Conservation (phyloP, 2,113 vertebrate species). For the Tauraco erythrolophus region DNA sequence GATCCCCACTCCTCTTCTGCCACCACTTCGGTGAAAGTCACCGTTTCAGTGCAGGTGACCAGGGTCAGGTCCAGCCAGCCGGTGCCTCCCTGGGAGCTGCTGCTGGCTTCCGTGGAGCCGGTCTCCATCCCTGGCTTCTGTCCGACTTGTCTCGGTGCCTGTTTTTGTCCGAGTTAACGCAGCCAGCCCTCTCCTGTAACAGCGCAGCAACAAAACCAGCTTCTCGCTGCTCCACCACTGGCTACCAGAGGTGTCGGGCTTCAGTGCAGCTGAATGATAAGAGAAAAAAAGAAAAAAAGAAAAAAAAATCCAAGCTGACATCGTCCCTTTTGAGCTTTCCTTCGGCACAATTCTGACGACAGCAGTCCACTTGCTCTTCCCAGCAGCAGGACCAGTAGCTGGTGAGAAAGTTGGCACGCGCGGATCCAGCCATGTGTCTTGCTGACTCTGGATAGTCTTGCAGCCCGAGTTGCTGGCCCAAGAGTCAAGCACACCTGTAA, state of each 20-base stretch:
- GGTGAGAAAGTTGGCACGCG: neutral
- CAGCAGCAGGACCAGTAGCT: neutral
- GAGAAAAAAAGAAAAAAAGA: neutral
- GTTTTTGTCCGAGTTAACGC: constrained; percentile 17
- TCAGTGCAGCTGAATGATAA: constrained; percentile 54
- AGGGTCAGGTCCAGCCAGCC: constrained; percentile 27
- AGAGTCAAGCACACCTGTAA: neutral
- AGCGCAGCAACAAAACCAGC: neutral
- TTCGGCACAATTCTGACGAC: neutral
- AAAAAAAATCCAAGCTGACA: neutral
- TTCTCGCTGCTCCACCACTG: constrained; percentile 47
- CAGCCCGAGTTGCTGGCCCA: neutral
- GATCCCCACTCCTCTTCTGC: constrained; percentile 75
- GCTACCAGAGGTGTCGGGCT: constrained; percentile 56
- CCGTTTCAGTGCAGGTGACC: constrained; percentile 53
- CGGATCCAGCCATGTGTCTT: neutral
- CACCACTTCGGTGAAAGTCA: constrained; percentile 65
- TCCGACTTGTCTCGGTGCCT: neutral
- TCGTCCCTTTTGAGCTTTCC: neutral
- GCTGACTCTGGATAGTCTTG: neutral
- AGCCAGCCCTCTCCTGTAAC: constrained; percentile 5
- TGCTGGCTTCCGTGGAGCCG: constrained; percentile 58
- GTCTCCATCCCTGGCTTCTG: constrained; percentile 61
- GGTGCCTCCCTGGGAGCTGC: neutral
- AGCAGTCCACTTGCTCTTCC: neutral